Evolutionary conservation across 2,797 vertebrate genomes (phyloP), one percentile per base, ranked within the genome.

Genomic region (Ispidina picta): DNA sequence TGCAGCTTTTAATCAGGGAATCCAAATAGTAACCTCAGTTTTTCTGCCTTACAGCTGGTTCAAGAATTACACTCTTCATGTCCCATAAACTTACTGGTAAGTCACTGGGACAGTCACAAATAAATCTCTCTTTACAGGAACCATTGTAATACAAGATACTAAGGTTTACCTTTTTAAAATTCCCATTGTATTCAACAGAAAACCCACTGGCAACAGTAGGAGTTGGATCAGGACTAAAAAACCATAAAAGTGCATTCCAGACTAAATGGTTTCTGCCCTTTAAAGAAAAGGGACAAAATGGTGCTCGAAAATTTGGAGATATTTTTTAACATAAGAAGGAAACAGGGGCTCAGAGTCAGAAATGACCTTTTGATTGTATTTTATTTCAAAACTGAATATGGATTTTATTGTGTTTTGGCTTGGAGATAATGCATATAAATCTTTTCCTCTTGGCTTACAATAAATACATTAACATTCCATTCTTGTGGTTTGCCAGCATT

Each of bases 381-480:
- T 91, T 79, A 63, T 84, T 92, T 88, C 71, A 86, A 86, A 44
- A 41, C 33, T 73, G 41, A 76, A 81, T 84, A 88, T 74, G 22
- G 62, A 62, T 93, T 92, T 93, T 79, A 48, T 46, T 80, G 54
- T 65, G 59, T 74, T 88, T 84, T 95, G 83, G 65, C 68, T 89
- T 79, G 66, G 33, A 92, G 46, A 79, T 55, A 33, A 96, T 94
- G 87, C 86, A 96, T 95, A 92, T 96, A 97, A 97, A 92, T 95
- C 4, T 97, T 98, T 98, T 98, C 97, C 98, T 98, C 97, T 98
- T 98, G 98, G 95, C 96, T 98, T 96, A 98, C 98, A 98, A 98
- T 98, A 98, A 97, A 98, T 98, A 99, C 98, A 98, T 99, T 99
- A 99, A 98, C 78, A 92, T 98, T 98, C 97, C 98, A 96, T 97